Conservation (phyloP, 2,888 invertebrate genomes). For the Scrobipalpa costella region DNA sequence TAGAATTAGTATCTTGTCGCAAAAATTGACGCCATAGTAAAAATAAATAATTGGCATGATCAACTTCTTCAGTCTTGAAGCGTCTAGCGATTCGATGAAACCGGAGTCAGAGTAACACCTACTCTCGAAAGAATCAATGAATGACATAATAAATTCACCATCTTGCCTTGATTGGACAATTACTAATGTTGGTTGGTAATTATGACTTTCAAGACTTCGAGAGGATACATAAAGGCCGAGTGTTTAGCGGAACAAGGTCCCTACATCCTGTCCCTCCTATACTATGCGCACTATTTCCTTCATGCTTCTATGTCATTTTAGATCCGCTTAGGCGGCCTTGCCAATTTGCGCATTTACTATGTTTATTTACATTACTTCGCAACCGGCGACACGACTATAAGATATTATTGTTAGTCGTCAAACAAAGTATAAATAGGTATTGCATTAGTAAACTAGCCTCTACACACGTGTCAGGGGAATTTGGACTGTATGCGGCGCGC, state of each 20-base stretch:
- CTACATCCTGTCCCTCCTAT: background rate
- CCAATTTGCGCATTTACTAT: constrained; percentile 4
- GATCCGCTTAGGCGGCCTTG: background rate
- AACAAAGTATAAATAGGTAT: constrained; percentile 11
- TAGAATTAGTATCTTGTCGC: no score
- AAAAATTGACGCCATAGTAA: no score
- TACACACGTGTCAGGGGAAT: constrained; percentile 16
- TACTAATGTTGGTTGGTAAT: background rate
- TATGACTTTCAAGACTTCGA: background rate
- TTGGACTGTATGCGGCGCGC: constrained; percentile 23
- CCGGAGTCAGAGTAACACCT: no score
- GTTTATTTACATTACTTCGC: constrained; percentile 1
- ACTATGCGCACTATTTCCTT: background rate
- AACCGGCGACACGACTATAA: constrained; percentile 13
- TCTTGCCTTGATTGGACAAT: no score
- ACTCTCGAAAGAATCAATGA: no score
- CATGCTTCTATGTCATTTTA: background rate
- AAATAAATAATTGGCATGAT: no score
- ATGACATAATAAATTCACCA: no score
- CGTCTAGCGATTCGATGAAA: no score
- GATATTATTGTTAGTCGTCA: background rate
- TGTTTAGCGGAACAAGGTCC: constrained; percentile 9
- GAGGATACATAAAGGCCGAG: background rate
- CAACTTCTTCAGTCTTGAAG: no score
- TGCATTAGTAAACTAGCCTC: constrained; percentile 20